Evolutionary conservation across 2,113 vertebrate species (phyloP), one percentile per base, ranked within the genome.

Genomic region (Chaetodon trifascialis): DNA sequence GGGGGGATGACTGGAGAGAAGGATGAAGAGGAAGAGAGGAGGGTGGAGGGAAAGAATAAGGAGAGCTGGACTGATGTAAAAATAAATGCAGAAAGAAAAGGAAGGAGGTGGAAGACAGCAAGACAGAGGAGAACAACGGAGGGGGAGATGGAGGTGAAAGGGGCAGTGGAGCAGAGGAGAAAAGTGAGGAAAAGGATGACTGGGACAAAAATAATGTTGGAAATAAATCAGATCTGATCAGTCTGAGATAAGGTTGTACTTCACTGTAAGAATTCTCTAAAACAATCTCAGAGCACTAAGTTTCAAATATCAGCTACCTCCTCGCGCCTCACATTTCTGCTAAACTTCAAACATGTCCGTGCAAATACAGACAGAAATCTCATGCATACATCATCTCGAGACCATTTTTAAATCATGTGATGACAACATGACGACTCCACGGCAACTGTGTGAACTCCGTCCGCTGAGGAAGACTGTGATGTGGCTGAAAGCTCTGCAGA

Each of bases 21-120:
- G 46, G 71, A 81, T 65, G 54, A 67, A 66, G 80, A 73, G 42
- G 66, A 80, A 23, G 58, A 70, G n/a, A 51, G 75, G 56, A 64
- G 16, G 55, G 46, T 9, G 34, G 25, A 74, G 25, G 34, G 60
- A 38, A 51, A 65, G 11, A 49, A 40, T 11, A 54, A 47, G 19
- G 15, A 55, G 40, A 62, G 34, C 3, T 42, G 30, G 46, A 69
- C 11, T 11, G 36, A 10, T 9, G 63, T 60, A 25, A 56, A 7
- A 38, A 52, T 0, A 67, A 56, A 71, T 49, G 23, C 5, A 38
- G 5, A 38, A 55, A 11, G 17, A 75, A 15, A 12, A 73, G 8
- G n/a, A 36, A 6, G 11, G n/a, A 30, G n/a, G 25, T 1, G 3
- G 30, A 30, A 30, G 12, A 72, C 40, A 70, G 36, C 40, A 65